Evolutionary conservation across 1,140 invertebrate species (phyloP).

Genomic region (Bombus huntii): DNA sequence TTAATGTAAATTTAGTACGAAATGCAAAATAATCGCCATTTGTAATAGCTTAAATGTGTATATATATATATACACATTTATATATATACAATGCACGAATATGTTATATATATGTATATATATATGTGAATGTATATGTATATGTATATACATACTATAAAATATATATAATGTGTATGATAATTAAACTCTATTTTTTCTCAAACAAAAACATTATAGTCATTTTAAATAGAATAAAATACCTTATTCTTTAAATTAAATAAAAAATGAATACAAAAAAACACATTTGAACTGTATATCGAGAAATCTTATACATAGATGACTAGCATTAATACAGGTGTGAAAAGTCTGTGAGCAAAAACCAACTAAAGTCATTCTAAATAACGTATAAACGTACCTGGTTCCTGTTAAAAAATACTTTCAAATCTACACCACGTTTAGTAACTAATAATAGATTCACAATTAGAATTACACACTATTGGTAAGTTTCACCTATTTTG

Average conservation of each 20-base stretch:
- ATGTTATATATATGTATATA: neutral
- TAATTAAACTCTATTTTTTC: neutral
- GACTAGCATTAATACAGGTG: constrained; percentile 45
- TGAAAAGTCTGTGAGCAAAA: constrained; percentile 22
- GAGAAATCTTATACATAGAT: constrained; percentile 40
- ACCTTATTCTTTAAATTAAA: neutral
- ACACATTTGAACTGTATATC: constrained; percentile 3
- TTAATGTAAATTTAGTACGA: constrained; percentile 17
- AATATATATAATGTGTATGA: neutral
- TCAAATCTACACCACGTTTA: neutral
- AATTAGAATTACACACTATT: constrained; percentile 19
- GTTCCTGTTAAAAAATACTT: constrained; percentile 16
- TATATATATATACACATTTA: neutral
- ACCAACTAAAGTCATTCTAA: neutral
- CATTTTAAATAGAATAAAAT: neutral
- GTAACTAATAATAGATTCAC: constrained; percentile 16
- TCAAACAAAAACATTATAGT: neutral
- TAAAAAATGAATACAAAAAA: neutral
- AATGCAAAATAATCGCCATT: constrained; percentile 53
- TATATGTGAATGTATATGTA: neutral
- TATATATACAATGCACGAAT: neutral
- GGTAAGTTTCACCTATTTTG: constrained; percentile 58
- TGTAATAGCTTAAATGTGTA: constrained; percentile 35
- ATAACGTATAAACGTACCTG: constrained; percentile 31
- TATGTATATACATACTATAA: neutral